phyloP scores from a whole-genome alignment of 2,888 invertebrate genomes.

The Drosophila ustulata region DNA sequence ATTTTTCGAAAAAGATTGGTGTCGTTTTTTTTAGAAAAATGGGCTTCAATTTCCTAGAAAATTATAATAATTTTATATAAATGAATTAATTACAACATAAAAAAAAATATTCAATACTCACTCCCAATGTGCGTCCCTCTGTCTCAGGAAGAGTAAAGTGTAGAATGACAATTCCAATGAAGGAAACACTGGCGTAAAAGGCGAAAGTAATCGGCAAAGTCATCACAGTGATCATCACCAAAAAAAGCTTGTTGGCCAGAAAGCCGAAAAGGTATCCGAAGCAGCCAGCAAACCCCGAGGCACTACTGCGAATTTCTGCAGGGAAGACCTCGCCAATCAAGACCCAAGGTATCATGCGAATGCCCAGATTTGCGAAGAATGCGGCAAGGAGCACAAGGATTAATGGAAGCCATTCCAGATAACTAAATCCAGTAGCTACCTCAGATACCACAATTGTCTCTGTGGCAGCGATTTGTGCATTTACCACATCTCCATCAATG shows the following conservation, averaged over 20 bases:
- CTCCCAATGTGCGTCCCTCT: constrained; percentile 19
- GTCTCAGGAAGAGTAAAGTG: constrained; percentile 21
- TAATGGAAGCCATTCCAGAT: constrained; percentile 10
- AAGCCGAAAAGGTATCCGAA: constrained; percentile 91
- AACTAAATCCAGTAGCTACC: neutral
- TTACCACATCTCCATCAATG: neutral
- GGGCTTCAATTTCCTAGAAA: constrained; percentile 20
- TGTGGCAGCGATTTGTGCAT: neutral
- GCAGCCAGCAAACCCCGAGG: constrained; percentile 90
- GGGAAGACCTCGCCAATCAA: constrained; percentile 92
- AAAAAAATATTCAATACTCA: neutral
- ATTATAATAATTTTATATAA: neutral
- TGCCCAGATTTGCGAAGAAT: constrained; percentile 88
- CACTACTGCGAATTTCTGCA: constrained; percentile 88
- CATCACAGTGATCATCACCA: constrained; percentile 70
- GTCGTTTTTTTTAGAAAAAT: constrained; percentile 18
- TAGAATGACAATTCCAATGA: constrained; percentile 10
- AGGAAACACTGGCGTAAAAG: constrained; percentile 20
- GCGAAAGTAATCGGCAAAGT: constrained; percentile 11
- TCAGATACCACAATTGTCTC: neutral
- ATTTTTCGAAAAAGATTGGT: constrained; percentile 2
- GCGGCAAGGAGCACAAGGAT: constrained; percentile 7
- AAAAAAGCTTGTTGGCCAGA: constrained; percentile 90
- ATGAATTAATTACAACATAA: neutral
- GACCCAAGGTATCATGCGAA: constrained; percentile 91